Percentiles rank a stretch among this genome's conserved stretches.
Conservation (phyloP, 2,113 vertebrate genomes). For the Shinisaurus crocodilurus region DNA sequence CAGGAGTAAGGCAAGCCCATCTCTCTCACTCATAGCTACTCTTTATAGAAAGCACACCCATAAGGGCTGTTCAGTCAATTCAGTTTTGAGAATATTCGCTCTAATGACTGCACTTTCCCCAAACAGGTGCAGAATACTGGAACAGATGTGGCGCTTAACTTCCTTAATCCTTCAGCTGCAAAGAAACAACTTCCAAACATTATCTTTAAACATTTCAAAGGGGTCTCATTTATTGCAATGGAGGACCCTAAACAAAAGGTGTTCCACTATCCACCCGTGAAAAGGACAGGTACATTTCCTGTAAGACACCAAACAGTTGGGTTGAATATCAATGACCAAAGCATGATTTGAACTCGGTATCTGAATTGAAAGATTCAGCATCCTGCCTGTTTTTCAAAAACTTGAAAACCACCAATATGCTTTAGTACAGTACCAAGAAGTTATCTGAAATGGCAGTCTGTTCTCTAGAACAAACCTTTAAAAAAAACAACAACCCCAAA, state of each 20-base stretch:
- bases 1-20: not conserved
- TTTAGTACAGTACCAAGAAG: not conserved
- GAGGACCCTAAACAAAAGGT: no score
- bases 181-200: not conserved
- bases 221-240: not conserved
- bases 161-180: not conserved
- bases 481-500: not conserved
- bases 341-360: rapidly evolving
- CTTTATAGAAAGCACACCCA: not conserved
- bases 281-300: not conserved
- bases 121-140: not conserved
- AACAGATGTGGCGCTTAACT: not conserved
- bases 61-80: constrained; percentile 21
- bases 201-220: not conserved
- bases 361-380: not conserved
- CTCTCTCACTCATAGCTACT: not conserved
- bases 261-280: not conserved
- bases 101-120: not conserved
- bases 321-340: not conserved
- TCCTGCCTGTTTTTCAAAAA: not conserved
- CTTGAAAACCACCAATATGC: not conserved
- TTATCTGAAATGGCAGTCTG: not conserved
- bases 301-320: not conserved
- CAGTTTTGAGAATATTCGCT: not conserved
- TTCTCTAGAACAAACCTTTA: not conserved